phyloP scores from a whole-genome alignment of 2,113 vertebrate genomes.

The Laterallus jamaicensis region DNA sequence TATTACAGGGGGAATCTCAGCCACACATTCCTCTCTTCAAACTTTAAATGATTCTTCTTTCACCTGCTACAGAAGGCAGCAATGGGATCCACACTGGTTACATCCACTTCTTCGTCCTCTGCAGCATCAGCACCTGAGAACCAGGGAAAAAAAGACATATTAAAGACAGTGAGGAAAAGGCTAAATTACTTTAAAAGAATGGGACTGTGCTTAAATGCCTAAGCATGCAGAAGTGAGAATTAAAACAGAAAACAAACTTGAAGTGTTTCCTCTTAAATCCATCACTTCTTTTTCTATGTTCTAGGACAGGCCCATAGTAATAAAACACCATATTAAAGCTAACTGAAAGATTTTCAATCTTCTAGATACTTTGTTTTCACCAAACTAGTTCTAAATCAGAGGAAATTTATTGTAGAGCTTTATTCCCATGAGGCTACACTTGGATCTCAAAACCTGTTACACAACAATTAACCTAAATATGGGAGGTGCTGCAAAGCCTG shows the following conservation, averaged over 20 bases:
- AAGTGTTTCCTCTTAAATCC: not conserved
- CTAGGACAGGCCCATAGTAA: not conserved
- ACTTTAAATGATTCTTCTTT: not conserved
- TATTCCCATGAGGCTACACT: not conserved
- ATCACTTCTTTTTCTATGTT: not conserved
- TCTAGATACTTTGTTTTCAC: not conserved
- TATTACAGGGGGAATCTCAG: too few relatives aligned
- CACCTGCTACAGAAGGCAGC: slow-evolving; percentile 97
- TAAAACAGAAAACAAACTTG: not conserved
- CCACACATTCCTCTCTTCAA: not conserved
- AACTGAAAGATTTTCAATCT: not conserved
- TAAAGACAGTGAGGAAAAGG: not conserved
- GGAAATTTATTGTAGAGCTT: not conserved
- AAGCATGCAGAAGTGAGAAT: not conserved
- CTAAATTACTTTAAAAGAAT: not conserved
- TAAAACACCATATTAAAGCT: not conserved
- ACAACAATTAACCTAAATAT: accelerated
- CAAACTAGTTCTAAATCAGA: not conserved
- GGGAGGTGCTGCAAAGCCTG: not conserved
- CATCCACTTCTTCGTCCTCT: slow-evolving; percentile 96
- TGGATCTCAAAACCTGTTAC: not conserved
- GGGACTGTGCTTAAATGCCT: not conserved
- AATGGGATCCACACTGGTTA: slow-evolving; percentile 95
- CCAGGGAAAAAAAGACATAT: not conserved
- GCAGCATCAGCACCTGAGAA: slow-evolving; percentile 90